Base-by-base conservation (phyloP, 2,113 vertebrate genomes). In the Hypanus sabinus region DNA sequence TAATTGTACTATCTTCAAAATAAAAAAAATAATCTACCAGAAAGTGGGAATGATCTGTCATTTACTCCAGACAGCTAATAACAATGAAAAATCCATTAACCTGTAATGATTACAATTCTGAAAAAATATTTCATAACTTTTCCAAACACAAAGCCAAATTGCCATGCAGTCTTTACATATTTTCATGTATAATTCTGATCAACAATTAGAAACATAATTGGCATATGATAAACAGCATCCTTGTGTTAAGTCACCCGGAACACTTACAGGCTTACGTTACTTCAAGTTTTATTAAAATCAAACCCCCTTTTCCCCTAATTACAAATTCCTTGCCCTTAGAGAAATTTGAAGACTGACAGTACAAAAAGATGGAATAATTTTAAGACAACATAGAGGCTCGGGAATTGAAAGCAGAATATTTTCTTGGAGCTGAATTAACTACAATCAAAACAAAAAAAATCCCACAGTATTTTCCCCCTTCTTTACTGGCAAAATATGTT, bases 401-500 rank as follows among this genome's bases (percentile, higher is more conserved):
- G 93, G 94, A 94, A 96, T 95, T 96, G 95, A 95, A 94, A 94
- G 94, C 95, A 94, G 95, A 73, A 75, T 73, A 73, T 93, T 20
- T 70, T 93, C 65, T 93, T 73, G 91, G 36, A 75, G 91, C 91
- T 73, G 71, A 93, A 93, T 36, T 46, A 93, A 68, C 73, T 46
- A 93, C 65, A 93, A 93, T 71, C 90, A 93, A 70, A 93, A 93
- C 62, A 93, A 71, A 93, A 93, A 93, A 68, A 30, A 30, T 24
- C 20, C 91, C 70, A 27, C 24, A 46, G 68, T 73, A 92, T 46
- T 91, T 92, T 68, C 22, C 33, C n/a, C 90, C 33, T 46, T 92
- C 90, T 71, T 92, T 38, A 71, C 90, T 71, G 36, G 65, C 90
- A 71, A 93, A 75, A 22, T 70, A 93, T 93, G 68, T 73, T 93